These are phyloP conservation scores for Drosophila virilis DNA, from an alignment of 1,140 invertebrate genomes.

Conservation along the genomic window DNA sequence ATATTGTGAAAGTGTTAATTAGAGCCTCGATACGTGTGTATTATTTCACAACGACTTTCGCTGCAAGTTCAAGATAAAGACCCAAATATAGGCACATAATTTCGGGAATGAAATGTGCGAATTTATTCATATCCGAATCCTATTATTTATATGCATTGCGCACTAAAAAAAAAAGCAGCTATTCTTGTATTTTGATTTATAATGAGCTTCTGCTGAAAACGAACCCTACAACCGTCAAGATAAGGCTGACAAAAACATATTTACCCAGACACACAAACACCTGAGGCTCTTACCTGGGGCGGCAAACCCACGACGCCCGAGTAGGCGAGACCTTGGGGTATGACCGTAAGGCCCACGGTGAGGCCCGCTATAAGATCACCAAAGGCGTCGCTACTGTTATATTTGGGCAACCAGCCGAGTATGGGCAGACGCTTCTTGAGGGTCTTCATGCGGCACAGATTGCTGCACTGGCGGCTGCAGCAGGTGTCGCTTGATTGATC, in stretches of 20 bases:
- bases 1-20: too few relatives aligned
- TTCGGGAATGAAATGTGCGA: too few relatives aligned
- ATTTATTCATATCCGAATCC: too few relatives aligned
- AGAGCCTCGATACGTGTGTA: too few relatives aligned
- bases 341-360: slow-evolving; percentile 93
- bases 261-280: background rate
- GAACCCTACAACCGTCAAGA: slow-evolving; percentile 11
- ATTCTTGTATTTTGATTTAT: too few relatives aligned
- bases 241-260: slow-evolving; percentile 13
- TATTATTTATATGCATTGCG: too few relatives aligned
- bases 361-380: slow-evolving; percentile 93
- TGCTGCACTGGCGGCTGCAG: slow-evolving; percentile 44
- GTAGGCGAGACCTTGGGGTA: slow-evolving; percentile 93
- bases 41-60: too few relatives aligned
- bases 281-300: slow-evolving; percentile 84
- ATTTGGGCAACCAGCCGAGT: slow-evolving; percentile 90
- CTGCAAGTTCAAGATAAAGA: too few relatives aligned
- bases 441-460: slow-evolving; percentile 86
- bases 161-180: background rate
- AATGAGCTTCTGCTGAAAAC: too few relatives aligned
- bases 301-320: slow-evolving; percentile 92
- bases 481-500: slow-evolving; percentile 19
- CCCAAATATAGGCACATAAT: too few relatives aligned
- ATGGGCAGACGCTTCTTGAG: slow-evolving; percentile 90
- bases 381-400: slow-evolving; percentile 87